Evolutionary conservation across 2,113 vertebrate species (phyloP).

Genomic region (Poeciliopsis occidentalis): DNA sequence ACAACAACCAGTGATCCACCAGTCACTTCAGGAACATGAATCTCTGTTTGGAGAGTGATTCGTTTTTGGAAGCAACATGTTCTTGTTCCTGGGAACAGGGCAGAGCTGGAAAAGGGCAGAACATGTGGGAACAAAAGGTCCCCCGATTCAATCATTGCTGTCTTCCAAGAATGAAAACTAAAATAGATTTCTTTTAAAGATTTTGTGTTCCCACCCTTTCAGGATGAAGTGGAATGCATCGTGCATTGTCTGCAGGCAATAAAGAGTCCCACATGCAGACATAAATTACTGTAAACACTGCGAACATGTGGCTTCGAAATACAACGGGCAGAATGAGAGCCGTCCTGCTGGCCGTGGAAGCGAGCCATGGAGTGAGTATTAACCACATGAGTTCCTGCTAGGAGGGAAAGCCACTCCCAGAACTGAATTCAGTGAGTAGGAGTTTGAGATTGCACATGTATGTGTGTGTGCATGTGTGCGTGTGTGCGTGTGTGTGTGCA

Average conservation of each 20-base stretch:
- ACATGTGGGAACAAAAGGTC: constrained; percentile 3
- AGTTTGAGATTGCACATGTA: constrained; percentile 20
- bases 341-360: constrained; percentile 17
- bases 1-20: constrained; percentile 14
- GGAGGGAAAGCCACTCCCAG: constrained; percentile 27
- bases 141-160: neutral
- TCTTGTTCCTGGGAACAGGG: constrained; percentile 15
- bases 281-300: neutral
- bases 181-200: no score
- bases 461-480: constrained; percentile 25
- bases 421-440: constrained; percentile 46
- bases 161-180: constrained; percentile 15
- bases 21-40: constrained; percentile 28
- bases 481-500: constrained; percentile 13
- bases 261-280: constrained; percentile 7
- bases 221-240: constrained; percentile 5
- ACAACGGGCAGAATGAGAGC: constrained; percentile 12
- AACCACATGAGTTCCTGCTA: constrained; percentile 68
- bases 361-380: constrained; percentile 56
- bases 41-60: constrained; percentile 3
- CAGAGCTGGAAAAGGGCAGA: neutral
- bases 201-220: no score
- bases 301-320: neutral
- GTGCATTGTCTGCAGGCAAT: constrained; percentile 7
- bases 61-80: no score